These are phyloP conservation scores for Gonocerus acuteangulatus DNA, from an alignment of 2,888 invertebrate species.

Conservation along the genomic window DNA sequence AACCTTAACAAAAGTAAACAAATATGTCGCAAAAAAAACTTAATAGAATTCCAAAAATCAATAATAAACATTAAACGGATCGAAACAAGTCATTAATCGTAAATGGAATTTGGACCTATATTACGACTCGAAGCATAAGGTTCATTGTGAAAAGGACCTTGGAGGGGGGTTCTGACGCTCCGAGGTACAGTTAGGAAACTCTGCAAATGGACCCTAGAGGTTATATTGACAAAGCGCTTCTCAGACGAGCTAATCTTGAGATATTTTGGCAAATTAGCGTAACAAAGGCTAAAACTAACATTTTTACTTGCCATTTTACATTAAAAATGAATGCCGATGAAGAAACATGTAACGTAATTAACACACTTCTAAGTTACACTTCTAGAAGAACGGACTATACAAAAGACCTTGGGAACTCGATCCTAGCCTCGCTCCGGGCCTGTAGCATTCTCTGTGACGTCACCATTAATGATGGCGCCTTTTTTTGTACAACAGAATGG, in stretches of 20 bases:
- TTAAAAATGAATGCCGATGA: no score
- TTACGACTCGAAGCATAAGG: conserved; percentile 30
- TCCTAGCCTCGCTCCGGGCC: conserved; percentile 36
- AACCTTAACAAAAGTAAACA: conserved; percentile 5
- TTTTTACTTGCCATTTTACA: not conserved
- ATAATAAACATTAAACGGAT: not conserved
- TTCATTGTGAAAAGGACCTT: conserved; percentile 34
- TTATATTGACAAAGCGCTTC: conserved; percentile 10
- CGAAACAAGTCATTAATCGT: not conserved
- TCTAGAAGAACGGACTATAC: conserved; percentile 37
- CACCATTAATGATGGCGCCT: conserved; percentile 45
- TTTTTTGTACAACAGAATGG: conserved; percentile 42
- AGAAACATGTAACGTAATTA: not conserved
- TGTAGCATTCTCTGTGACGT: conserved; percentile 41
- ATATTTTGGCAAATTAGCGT: not conserved
- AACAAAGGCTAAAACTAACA: not conserved
- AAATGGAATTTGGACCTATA: conserved; percentile 24
- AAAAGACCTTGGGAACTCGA: conserved; percentile 38
- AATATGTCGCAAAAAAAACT: not conserved
- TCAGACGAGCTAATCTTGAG: not conserved
- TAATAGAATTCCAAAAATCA: not conserved
- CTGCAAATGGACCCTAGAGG: conserved; percentile 28
- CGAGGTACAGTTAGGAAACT: conserved; percentile 32
- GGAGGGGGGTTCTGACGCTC: conserved; percentile 30
- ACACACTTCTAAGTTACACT: conserved; percentile 20